Conservation (phyloP, 2,888 invertebrate genomes). For the Sipunculus nudus region DNA sequence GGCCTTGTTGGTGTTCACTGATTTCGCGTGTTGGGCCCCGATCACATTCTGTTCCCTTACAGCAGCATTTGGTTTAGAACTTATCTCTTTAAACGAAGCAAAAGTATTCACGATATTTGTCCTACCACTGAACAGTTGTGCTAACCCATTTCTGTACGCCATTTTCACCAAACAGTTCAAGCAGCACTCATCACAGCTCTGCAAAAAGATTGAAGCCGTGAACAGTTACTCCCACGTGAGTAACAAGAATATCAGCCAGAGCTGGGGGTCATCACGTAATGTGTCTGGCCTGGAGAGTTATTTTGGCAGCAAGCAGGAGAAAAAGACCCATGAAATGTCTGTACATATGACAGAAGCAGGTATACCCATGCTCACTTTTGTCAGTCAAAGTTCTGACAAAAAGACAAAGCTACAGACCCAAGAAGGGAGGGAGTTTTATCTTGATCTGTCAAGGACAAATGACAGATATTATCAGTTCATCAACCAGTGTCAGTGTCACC, state of each 20-base stretch:
- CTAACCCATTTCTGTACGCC: constrained; percentile 97
- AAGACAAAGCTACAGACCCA: too few relatives aligned
- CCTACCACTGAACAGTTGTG: constrained; percentile 93
- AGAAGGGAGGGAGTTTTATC: too few relatives aligned
- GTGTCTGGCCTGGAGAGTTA: constrained; percentile 26
- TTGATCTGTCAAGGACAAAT: too few relatives aligned
- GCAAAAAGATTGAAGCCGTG: constrained; percentile 88
- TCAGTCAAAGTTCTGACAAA: too few relatives aligned
- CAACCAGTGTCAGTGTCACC: too few relatives aligned
- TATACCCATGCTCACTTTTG: too few relatives aligned
- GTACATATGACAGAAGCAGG: too few relatives aligned
- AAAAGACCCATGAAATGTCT: too few relatives aligned
- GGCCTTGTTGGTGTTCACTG: constrained; percentile 96
- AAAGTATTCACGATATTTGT: constrained; percentile 96
- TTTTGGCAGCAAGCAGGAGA: too few relatives aligned
- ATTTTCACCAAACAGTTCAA: constrained; percentile 98
- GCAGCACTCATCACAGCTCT: constrained; percentile 94
- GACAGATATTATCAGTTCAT: too few relatives aligned
- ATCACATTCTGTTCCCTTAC: constrained; percentile 95
- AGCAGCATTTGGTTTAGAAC: constrained; percentile 88
- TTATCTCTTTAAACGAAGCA: constrained; percentile 93
- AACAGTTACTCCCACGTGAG: constrained; percentile 53
- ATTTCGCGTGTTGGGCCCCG: constrained; percentile 98
- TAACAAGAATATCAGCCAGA: constrained; percentile 32
- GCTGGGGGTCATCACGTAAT: constrained; percentile 27